These are phyloP conservation scores for Aphelocoma californica DNA, from an alignment of 2,797 vertebrate genomes.

Conservation along the genomic window DNA sequence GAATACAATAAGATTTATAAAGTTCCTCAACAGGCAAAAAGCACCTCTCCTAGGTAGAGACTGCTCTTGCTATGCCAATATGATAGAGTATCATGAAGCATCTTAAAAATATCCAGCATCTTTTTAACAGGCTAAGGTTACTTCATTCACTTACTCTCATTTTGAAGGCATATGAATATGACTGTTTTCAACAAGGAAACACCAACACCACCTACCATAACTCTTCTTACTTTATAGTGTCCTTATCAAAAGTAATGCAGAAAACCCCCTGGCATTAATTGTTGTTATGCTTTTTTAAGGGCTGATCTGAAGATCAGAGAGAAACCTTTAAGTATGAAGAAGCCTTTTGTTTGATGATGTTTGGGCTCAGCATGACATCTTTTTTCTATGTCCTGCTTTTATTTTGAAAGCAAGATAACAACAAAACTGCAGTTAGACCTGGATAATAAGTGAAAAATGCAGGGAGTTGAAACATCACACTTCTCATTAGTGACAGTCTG, in stretches of 20 bases:
- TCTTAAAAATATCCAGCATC: conserved; percentile 54
- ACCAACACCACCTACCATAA: not conserved
- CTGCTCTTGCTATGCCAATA: conserved; percentile 11
- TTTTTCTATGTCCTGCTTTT: conserved; percentile 51
- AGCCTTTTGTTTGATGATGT: conserved; percentile 42
- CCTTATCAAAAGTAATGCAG: conserved; percentile 48
- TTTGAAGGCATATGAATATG: not conserved
- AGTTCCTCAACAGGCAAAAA: conserved; percentile 35
- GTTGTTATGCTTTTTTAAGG: conserved; percentile 13
- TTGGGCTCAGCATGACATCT: conserved; percentile 36
- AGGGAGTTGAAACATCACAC: not conserved
- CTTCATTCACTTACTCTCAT: not conserved
- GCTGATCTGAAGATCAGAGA: conserved; percentile 48
- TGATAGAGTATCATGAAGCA: not conserved
- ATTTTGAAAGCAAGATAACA: conserved; percentile 44
- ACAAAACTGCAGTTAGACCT: conserved; percentile 10
- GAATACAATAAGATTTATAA: conserved; percentile 15
- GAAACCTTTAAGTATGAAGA: conserved; percentile 24
- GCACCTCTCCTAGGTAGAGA: conserved; percentile 29
- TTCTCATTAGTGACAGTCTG: conserved; percentile 25
- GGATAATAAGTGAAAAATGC: conserved; percentile 26
- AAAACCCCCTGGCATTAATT: conserved; percentile 44
- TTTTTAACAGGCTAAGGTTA: conserved; percentile 40
- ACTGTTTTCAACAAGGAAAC: not conserved
- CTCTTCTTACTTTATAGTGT: conserved; percentile 40